Evolutionary conservation across 2,888 invertebrate species (phyloP).

Genomic region (Noctua janthina): DNA sequence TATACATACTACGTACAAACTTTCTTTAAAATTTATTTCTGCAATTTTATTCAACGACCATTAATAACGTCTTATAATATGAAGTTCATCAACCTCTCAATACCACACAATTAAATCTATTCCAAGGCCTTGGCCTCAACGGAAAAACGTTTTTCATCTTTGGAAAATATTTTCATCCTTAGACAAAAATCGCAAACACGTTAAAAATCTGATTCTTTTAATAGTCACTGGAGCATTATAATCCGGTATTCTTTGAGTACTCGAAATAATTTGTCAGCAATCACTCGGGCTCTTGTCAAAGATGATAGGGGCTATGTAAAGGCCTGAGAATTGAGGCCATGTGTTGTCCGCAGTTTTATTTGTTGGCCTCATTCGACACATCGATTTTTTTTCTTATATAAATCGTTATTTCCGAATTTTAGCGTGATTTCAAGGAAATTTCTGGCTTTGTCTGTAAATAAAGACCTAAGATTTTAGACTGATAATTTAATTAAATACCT

Average conservation of each 20-base stretch:
- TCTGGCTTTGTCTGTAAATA: neutral
- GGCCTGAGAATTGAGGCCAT: constrained; percentile 1
- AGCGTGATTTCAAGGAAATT: neutral
- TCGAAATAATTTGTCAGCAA: constrained; percentile 35
- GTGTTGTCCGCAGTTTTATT: neutral
- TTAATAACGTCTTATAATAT: neutral
- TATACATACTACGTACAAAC: too few relatives aligned
- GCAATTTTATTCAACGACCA: too few relatives aligned
- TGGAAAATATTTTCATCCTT: too few relatives aligned
- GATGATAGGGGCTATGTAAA: constrained; percentile 34
- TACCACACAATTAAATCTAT: constrained; percentile 18
- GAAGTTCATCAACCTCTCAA: neutral
- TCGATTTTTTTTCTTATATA: neutral
- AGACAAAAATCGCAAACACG: constrained; percentile 10
- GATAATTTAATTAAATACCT: neutral
- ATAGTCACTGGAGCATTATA: neutral
- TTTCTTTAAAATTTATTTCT: too few relatives aligned
- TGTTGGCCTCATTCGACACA: constrained; percentile 4
- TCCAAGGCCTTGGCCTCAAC: neutral
- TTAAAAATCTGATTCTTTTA: constrained; percentile 21
- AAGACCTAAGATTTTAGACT: neutral
- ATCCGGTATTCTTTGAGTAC: constrained; percentile 33
- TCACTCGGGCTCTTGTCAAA: constrained; percentile 26
- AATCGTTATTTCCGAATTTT: neutral
- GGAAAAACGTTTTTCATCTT: neutral